Conservation (phyloP, 2,113 vertebrate genomes). For the Strigops habroptila region DNA sequence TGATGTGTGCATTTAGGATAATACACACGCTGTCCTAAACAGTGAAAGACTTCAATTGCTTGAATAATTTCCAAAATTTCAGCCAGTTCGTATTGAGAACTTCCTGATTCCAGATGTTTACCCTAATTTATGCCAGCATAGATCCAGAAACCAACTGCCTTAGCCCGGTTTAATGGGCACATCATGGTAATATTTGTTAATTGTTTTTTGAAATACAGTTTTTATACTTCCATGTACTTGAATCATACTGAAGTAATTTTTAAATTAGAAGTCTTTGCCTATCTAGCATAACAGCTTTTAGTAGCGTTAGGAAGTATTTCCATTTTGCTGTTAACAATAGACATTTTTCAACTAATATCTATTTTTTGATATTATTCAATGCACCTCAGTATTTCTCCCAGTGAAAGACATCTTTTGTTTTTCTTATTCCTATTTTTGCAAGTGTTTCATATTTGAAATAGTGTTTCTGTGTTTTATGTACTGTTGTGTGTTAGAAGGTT, state of each 20-base stretch:
- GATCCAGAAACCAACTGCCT: background rate
- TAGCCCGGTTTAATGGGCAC: conserved; percentile 28
- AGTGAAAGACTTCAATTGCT: background rate
- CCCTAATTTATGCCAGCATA: background rate
- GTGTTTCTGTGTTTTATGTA: background rate
- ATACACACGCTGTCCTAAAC: background rate
- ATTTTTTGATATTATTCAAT: background rate
- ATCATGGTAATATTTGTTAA: background rate
- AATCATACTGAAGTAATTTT: background rate
- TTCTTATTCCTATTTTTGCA: background rate
- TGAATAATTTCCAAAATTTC: background rate
- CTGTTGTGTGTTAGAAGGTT: background rate
- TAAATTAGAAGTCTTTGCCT: background rate
- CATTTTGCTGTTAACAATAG: background rate
- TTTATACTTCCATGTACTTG: background rate
- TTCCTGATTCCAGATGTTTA: background rate
- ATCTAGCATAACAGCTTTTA: background rate
- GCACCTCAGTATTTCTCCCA: background rate
- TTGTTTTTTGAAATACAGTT: background rate
- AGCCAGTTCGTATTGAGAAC: background rate
- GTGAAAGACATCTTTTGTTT: background rate
- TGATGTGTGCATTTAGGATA: background rate
- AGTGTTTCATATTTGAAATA: background rate
- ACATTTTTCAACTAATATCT: background rate
- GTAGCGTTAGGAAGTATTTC: background rate